Conservation (phyloP, 2,888 invertebrate genomes). For the Pycnomerus fuliginosus region DNA sequence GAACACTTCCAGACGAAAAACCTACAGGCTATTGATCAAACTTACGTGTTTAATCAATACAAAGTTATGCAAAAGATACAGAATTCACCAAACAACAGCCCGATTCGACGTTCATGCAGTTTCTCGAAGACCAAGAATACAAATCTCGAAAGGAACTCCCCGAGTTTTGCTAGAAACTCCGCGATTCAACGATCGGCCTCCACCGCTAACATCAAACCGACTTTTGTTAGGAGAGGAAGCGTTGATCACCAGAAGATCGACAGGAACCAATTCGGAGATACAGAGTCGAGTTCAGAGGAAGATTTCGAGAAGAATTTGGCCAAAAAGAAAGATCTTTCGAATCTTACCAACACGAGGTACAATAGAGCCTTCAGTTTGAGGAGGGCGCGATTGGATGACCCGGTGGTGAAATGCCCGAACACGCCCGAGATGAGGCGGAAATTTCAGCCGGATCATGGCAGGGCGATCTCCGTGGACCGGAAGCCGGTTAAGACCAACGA, state of each 20-base stretch:
- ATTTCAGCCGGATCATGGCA: conserved; percentile 47
- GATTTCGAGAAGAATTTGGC: conserved; percentile 52
- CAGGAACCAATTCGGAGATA: conserved; percentile 49
- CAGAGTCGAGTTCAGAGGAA: conserved; percentile 56
- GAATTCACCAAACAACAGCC: conserved; percentile 52
- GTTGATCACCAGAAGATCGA: conserved; percentile 46
- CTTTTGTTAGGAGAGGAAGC: conserved; percentile 37
- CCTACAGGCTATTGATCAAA: conserved; percentile 52
- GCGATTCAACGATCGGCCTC: conserved; percentile 54
- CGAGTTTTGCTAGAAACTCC: conserved; percentile 35
- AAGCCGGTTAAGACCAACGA: conserved; percentile 46
- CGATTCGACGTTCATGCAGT: conserved; percentile 67
- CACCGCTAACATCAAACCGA: conserved; percentile 51
- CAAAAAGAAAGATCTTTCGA: conserved; percentile 47
- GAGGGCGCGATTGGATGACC: conserved; percentile 60
- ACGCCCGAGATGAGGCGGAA: conserved; percentile 64
- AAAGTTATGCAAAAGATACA: conserved; percentile 48
- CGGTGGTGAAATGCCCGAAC: conserved; percentile 58
- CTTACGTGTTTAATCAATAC: conserved; percentile 52
- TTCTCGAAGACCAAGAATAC: conserved; percentile 55
- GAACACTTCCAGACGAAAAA: conserved; percentile 53
- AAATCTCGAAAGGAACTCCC: conserved; percentile 38
- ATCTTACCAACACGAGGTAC: conserved; percentile 60
- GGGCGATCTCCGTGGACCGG: conserved; percentile 51
- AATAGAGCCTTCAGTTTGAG: conserved; percentile 75